Conservation (phyloP, 2,113 vertebrate genomes). For the Vidua chalybeata region DNA sequence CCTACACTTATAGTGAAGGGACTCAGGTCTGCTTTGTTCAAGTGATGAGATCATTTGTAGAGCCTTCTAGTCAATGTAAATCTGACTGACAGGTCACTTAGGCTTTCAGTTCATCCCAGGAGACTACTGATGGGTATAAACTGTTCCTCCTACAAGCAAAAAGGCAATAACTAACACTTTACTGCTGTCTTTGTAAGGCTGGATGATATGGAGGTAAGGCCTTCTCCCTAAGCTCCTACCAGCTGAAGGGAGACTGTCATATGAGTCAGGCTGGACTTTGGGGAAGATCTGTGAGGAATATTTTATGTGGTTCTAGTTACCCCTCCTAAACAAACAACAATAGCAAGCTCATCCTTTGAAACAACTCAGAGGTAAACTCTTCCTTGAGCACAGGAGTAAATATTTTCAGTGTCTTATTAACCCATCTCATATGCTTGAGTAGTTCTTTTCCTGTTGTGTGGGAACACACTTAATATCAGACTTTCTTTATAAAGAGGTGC, state of each 20-base stretch:
- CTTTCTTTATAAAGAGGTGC: neutral
- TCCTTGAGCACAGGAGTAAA: neutral
- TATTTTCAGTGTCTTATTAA: neutral
- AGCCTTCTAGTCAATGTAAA: constrained; percentile 15
- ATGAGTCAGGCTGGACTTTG: neutral
- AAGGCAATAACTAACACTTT: neutral
- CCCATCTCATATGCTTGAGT: neutral
- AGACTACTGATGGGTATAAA: neutral
- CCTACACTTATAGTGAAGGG: neutral
- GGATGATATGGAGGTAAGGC: neutral
- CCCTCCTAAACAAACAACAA: neutral
- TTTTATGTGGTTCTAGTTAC: neutral
- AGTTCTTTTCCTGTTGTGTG: neutral
- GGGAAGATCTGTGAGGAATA: neutral
- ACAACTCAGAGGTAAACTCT: neutral
- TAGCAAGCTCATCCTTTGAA: neutral
- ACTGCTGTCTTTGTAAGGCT: neutral
- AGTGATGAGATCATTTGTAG: constrained; percentile 19
- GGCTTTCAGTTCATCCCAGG: constrained; percentile 15
- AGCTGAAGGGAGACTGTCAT: neutral
- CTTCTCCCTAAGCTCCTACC: neutral
- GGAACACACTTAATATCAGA: neutral
- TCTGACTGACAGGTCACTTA: constrained; percentile 39
- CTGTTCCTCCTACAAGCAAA: neutral
- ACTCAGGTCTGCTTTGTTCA: neutral